These are phyloP conservation scores for Hypomecis punctinalis DNA, from an alignment of 2,888 invertebrate species.

Conservation along the genomic window DNA sequence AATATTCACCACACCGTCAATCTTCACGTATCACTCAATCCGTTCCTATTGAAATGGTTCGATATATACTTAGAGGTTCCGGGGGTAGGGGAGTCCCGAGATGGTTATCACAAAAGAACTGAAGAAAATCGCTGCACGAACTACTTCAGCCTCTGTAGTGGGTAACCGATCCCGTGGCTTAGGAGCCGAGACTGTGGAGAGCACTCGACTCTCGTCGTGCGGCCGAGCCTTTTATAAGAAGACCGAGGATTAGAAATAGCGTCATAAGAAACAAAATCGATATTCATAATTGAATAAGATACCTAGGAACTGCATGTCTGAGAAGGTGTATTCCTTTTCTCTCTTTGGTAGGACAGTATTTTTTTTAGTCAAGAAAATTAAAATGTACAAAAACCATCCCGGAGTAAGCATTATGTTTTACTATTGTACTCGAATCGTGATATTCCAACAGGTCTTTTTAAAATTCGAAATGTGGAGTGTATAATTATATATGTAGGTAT, in stretches of 20 bases:
- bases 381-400: too few relatives aligned
- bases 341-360: constrained; percentile 47
- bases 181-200: constrained; percentile 75
- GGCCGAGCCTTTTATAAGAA: constrained; percentile 71
- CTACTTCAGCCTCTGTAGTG: constrained; percentile 83
- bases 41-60: neutral
- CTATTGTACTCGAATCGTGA: too few relatives aligned
- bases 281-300: constrained; percentile 80
- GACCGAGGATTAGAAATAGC: constrained; percentile 65
- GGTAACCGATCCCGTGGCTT: constrained; percentile 75
- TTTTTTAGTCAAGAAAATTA: neutral
- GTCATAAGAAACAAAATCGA: constrained; percentile 71
- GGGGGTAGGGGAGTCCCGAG: constrained; percentile 64
- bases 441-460: too few relatives aligned
- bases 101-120: constrained; percentile 81
- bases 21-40: constrained; percentile 2
- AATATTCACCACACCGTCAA: constrained; percentile 26
- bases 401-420: too few relatives aligned
- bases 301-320: constrained; percentile 55
- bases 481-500: too few relatives aligned
- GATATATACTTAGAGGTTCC: constrained; percentile 60
- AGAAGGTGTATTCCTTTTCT: constrained; percentile 71
- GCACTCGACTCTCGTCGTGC: constrained; percentile 64
- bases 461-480: too few relatives aligned
- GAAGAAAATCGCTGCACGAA: constrained; percentile 84